Base-by-base conservation (phyloP, 2,113 vertebrate species). In the Phocoena sinus region DNA sequence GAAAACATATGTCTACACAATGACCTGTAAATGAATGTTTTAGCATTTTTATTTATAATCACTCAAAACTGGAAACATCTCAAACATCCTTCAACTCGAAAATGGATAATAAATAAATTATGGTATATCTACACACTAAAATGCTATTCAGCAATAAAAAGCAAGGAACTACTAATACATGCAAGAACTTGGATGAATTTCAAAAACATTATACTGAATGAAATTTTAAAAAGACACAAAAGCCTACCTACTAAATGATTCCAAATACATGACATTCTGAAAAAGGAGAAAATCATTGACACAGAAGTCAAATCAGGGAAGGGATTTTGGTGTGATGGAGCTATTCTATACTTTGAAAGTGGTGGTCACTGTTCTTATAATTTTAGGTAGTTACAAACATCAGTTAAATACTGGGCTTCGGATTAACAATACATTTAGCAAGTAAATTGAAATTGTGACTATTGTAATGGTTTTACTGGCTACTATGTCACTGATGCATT, bases 391-490 rank as follows among this genome's bases (percentile, higher is more conserved):
- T 81, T 92, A 86, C 65, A 13, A 81, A 38, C 15, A 63, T 50
- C n/a, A 68, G 28, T 12, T 80, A 73, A 94, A 80, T 36, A 86
- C 2, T 47, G 0, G 0, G n/a, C 50, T 93, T 85, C 41, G 97
- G 96, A 97, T 98, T 98, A 97, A 95, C 89, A 81, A 33, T 58
- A 74, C 85, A 65, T 70, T 96, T 88, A 95, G 89, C 53, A 67
- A 94, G 60, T 97, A 92, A 97, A 65, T 80, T 92, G 14, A 93
- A 93, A 81, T 80, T 60, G 70, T 93, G 67, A 89, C 9, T 18
- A 96, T 96, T 95, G 89, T 92, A 38, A 58, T 53, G 26, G 25
- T 73, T 65, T 23, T 44, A 41, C 82, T 93, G 92, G 73, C 23
- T 41, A 92, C 65, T 92, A 91, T 91, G 67, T 60, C 79, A 97